Evolutionary conservation across 2,888 invertebrate genomes (phyloP), one percentile per base, ranked within the genome.

Genomic region (Eudemis profundana): DNA sequence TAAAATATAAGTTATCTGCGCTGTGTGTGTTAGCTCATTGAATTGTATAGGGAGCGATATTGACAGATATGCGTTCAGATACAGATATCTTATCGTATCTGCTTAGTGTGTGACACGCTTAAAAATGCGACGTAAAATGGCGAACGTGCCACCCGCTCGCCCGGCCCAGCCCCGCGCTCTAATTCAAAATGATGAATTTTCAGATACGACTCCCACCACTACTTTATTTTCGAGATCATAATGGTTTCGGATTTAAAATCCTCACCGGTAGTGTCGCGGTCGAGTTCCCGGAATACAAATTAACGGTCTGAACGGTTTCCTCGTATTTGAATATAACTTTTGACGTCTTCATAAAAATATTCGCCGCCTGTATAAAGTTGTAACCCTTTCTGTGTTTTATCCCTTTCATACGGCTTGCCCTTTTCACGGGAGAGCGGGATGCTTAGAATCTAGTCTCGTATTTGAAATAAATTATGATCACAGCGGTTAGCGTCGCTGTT

Each of bases 61-160:
- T n/a, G n/a, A n/a, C n/a, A n/a, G n/a, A n/a, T n/a, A n/a, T n/a
- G n/a, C n/a, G n/a, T n/a, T n/a, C n/a, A n/a, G n/a, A n/a, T n/a
- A n/a, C n/a, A n/a, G n/a, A n/a, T n/a, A n/a, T n/a, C n/a, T n/a
- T n/a, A n/a, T n/a, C n/a, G n/a, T n/a, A n/a, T n/a, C n/a, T n/a
- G n/a, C n/a, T n/a, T n/a, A n/a, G n/a, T n/a, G n/a, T n/a, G n/a
- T n/a, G n/a, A n/a, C n/a, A n/a, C n/a, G n/a, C n/a, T n/a, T n/a
- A n/a, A 91, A 90, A 90, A 89, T 78, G 83, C 86, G 86, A 87
- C 88, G 86, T 85, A 85, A 87, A 90, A 84, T 84, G 85, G 87
- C 85, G 85, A 83, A 83, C 86, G 87, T 84, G 85, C 83, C 81
- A 77, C 69, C 61, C 61, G 49, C 74, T 77, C 71, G 68, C 70